Conservation (phyloP, 2,113 vertebrate genomes). For the Uria aalge region DNA sequence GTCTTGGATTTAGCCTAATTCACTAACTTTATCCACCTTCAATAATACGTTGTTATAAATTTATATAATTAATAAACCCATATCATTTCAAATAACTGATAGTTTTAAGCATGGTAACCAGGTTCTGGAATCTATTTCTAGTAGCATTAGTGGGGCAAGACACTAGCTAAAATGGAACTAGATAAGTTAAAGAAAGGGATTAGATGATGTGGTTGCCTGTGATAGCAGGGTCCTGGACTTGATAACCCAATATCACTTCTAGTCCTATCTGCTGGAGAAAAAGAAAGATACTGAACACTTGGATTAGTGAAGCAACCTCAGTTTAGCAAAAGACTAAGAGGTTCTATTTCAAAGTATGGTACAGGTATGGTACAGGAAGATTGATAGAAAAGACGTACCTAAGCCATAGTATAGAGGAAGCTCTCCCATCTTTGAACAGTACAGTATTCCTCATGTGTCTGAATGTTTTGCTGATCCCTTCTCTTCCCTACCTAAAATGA, state of each 20-base stretch:
- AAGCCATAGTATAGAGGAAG: neutral
- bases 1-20: neutral
- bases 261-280: neutral
- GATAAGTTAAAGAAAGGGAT: neutral
- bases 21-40: neutral
- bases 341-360: neutral
- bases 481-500: neutral
- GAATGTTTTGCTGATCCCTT: neutral
- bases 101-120: neutral
- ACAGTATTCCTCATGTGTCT: neutral
- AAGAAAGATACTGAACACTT: neutral
- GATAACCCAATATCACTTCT: neutral
- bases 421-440: neutral
- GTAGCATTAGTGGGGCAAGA: neutral
- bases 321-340: neutral
- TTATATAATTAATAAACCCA: neutral
- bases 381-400: neutral
- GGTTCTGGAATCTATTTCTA: neutral
- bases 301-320: constrained; percentile 28
- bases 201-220: neutral
- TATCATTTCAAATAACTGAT: neutral
- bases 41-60: neutral
- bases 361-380: neutral
- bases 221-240: neutral
- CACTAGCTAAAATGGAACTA: neutral